Percentiles rank a stretch among this genome's conserved stretches.
phyloP scores from a whole-genome alignment of 2,888 invertebrate genomes.

The Parnassius mnemosyne region DNA sequence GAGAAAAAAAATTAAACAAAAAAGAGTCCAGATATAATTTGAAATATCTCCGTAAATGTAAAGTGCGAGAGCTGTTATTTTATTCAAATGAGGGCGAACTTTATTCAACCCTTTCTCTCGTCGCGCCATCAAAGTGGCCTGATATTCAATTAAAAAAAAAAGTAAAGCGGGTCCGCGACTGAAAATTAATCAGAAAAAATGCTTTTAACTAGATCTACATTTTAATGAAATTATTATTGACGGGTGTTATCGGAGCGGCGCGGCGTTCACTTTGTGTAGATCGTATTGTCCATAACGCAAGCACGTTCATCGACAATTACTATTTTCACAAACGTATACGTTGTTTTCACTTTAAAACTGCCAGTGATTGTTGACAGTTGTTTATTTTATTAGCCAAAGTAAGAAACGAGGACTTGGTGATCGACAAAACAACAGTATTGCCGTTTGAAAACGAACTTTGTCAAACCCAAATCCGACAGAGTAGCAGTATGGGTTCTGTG shows the following conservation, averaged over 20 bases:
- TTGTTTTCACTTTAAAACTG: no score
- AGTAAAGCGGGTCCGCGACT: conserved; percentile 74
- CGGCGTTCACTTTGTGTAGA: conserved; percentile 62
- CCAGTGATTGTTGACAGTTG: no score
- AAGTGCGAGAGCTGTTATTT: conserved; percentile 81
- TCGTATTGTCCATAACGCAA: conserved; percentile 33
- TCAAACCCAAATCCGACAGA: no score
- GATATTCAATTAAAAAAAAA: conserved; percentile 82
- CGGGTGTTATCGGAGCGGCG: conserved; percentile 74
- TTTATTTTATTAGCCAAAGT: no score
- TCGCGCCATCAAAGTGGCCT: conserved; percentile 79
- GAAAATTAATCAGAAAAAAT: conserved; percentile 81
- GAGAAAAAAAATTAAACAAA: conserved; percentile 67
- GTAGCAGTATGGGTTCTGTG: no score
- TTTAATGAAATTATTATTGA: conserved; percentile 81
- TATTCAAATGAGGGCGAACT: conserved; percentile 80
- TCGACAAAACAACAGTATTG: no score
- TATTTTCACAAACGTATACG: no score
- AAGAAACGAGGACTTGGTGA: no score
- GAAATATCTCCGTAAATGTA: conserved; percentile 81
- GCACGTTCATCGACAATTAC: no score
- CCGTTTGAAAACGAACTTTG: no score
- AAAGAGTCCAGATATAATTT: conserved; percentile 80
- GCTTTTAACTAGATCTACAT: conserved; percentile 82
- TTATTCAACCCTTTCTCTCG: conserved; percentile 76